These are phyloP conservation scores for Euzophera pinguis DNA, from an alignment of 2,888 invertebrate genomes.

Conservation along the genomic window DNA sequence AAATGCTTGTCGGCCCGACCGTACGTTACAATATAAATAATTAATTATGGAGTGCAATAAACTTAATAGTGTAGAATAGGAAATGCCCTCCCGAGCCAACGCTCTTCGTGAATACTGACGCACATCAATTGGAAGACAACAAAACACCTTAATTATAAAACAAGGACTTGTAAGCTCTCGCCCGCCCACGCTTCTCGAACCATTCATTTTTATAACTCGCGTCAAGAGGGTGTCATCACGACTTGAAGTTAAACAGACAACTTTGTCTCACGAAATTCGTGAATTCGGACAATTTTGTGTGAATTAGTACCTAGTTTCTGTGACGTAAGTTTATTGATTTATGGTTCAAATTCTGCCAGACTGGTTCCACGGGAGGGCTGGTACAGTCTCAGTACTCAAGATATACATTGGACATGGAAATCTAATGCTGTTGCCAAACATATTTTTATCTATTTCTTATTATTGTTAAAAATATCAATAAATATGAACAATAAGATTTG, in stretches of 20 bases:
- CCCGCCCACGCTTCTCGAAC: not conserved
- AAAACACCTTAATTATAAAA: conserved; percentile 35
- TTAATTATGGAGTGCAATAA: conserved; percentile 68
- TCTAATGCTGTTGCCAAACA: conserved; percentile 45
- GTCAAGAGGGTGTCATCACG: not conserved
- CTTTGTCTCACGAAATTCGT: not conserved
- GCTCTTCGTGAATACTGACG: conserved; percentile 52
- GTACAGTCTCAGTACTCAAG: conserved; percentile 45
- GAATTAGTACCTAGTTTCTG: not conserved
- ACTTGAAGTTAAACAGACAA: not conserved
- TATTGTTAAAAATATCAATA: no score
- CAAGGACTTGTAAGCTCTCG: conserved; percentile 8
- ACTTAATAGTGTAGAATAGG: conserved; percentile 72
- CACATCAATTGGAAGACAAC: conserved; percentile 55
- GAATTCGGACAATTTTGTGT: not conserved
- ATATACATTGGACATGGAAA: conserved; percentile 29
- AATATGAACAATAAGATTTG: not conserved
- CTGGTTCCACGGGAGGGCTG: conserved; percentile 40
- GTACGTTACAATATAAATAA: conserved; percentile 25
- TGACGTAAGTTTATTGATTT: not conserved
- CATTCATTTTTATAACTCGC: not conserved
- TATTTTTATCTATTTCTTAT: no score
- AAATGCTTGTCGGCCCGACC: conserved; percentile 21
- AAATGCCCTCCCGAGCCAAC: conserved; percentile 65
- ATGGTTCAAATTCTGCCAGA: not conserved